Percentiles rank a stretch among this genome's conserved stretches.
These are phyloP conservation scores for Bucco capensis DNA, from an alignment of 2,113 vertebrate genomes.

Conservation along the genomic window DNA sequence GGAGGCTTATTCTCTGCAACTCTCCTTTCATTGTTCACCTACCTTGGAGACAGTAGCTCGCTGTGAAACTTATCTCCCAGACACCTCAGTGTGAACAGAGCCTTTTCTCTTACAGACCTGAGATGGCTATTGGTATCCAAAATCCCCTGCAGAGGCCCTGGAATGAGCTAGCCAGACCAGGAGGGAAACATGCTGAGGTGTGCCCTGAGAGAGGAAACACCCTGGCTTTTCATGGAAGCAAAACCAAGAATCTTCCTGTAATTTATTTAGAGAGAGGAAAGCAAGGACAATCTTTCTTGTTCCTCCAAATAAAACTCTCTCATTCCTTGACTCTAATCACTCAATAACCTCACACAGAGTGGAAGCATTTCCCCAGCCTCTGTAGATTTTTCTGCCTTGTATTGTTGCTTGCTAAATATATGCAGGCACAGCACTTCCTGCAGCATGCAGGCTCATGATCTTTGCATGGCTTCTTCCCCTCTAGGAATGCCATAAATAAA, in stretches of 20 bases:
- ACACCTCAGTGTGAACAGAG: neutral
- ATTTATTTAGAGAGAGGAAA: neutral
- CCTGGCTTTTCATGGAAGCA: neutral
- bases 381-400: neutral
- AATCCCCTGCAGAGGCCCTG: neutral
- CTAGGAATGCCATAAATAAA: slow-evolving; percentile 61
- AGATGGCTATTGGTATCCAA: neutral
- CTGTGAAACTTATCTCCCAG: neutral
- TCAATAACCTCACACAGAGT: neutral
- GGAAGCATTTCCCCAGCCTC: neutral
- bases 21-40: neutral
- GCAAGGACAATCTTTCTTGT: neutral
- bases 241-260: neutral
- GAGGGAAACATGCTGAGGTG: neutral
- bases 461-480: slow-evolving; percentile 33
- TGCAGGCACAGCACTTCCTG: neutral
- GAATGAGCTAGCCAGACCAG: neutral
- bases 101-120: neutral
- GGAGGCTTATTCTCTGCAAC: neutral
- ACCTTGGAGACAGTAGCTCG: neutral
- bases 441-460: slow-evolving; percentile 10
- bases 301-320: neutral
- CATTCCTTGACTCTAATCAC: neutral
- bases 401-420: neutral
- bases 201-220: neutral